phyloP scores from a whole-genome alignment of 2,113 vertebrate species.

The Oncorhynchus gorbuscha region DNA sequence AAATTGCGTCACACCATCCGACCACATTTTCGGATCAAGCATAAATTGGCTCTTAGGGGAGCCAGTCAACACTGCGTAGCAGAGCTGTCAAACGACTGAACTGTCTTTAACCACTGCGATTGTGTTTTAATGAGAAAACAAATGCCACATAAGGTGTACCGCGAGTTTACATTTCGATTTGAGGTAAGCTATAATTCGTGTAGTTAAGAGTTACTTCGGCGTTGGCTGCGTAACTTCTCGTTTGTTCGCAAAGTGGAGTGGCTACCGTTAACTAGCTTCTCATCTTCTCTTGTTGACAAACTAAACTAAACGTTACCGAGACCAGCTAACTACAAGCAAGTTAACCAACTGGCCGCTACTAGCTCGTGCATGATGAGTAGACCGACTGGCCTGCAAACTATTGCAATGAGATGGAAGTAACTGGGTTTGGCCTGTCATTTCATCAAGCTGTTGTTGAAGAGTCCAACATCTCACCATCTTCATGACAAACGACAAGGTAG shows the following conservation, averaged over 20 bases:
- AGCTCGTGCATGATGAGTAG: background rate
- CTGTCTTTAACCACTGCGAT: background rate
- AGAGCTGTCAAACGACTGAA: constrained; percentile 17
- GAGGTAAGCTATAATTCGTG: no score
- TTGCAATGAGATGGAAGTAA: constrained; percentile 32
- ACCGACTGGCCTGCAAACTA: no score
- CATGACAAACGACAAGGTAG: constrained; percentile 39
- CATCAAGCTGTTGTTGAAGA: background rate
- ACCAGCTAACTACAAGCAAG: background rate
- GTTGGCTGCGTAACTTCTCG: background rate
- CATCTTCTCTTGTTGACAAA: background rate
- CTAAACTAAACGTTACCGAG: background rate
- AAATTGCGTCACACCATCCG: no score
- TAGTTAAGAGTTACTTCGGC: background rate
- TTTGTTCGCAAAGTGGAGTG: background rate
- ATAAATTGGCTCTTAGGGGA: no score
- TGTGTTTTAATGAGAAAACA: background rate
- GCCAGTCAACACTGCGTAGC: background rate
- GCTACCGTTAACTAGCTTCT: background rate
- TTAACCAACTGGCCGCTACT: background rate
- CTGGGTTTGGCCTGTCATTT: constrained; percentile 23
- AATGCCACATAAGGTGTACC: background rate
- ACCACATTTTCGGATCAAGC: no score
- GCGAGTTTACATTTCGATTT: background rate
- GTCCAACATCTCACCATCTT: constrained; percentile 9